A percentile compares a stretch with the other conserved stretches of the same genome.
Evolutionary conservation across 2,113 vertebrate genomes (phyloP).

Genomic region (Brienomyrus longianalis): DNA sequence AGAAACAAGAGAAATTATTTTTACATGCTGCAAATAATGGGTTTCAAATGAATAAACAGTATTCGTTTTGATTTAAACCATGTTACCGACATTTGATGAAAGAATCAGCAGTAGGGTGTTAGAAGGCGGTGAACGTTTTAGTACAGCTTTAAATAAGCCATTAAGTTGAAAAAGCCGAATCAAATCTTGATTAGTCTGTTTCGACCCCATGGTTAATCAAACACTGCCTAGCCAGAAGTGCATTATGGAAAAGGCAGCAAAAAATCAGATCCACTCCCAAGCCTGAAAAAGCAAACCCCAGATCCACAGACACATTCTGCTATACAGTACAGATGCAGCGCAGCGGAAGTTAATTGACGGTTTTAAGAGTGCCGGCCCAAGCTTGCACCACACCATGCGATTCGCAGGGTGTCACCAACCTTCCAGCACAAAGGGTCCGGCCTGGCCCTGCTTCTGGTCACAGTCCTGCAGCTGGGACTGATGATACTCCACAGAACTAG

Average conservation of each 20-base stretch:
- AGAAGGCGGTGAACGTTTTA: neutral
- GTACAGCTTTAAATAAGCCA: neutral
- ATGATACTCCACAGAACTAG: constrained; percentile 56
- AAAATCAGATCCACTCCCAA: neutral
- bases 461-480: constrained; percentile 41
- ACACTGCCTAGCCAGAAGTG: neutral
- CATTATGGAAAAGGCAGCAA: constrained; percentile 4
- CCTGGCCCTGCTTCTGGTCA: constrained; percentile 21
- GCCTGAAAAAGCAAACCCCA: neutral
- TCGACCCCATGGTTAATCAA: neutral
- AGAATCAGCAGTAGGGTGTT: neutral
- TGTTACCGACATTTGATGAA: neutral
- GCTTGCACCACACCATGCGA: constrained; percentile 34
- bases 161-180: neutral
- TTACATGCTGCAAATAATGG: neutral
- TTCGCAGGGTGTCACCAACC: constrained; percentile 59
- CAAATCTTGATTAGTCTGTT: constrained; percentile 5
- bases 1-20: constrained; percentile 3
- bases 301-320: neutral
- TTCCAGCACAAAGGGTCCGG: constrained; percentile 61
- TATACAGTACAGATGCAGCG: neutral
- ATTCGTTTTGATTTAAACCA: neutral
- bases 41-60: neutral
- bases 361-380: neutral
- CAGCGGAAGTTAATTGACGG: neutral